phyloP scores from a whole-genome alignment of 2,888 invertebrate genomes.

The Hydriomena furcata region DNA sequence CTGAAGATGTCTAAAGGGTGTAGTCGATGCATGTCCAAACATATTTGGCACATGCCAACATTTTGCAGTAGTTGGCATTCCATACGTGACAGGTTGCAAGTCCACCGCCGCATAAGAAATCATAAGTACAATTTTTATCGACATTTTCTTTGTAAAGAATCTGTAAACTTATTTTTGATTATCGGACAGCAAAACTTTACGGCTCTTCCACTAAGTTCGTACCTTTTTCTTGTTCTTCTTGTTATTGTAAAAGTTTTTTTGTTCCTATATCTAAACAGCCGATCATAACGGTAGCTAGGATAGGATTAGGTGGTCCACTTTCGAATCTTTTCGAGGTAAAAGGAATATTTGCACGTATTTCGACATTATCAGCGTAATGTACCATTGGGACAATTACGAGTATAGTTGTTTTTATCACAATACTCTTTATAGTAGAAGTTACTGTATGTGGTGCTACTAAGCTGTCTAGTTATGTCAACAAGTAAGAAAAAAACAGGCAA shows the following conservation, averaged over 20 bases:
- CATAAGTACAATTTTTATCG: no score
- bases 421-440: slow-evolving; percentile 18
- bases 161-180: slow-evolving; percentile 6
- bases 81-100: no score
- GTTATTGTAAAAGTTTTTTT: slow-evolving; percentile 10
- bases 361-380: slow-evolving; percentile 34
- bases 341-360: slow-evolving; percentile 46
- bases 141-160: background rate
- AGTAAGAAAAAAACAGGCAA: no score
- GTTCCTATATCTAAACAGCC: slow-evolving; percentile 13
- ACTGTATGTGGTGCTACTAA: background rate
- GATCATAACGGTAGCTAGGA: slow-evolving; percentile 30
- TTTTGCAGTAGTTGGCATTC: no score
- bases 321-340: slow-evolving; percentile 36
- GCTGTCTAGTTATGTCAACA: slow-evolving; percentile 6
- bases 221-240: slow-evolving; percentile 4
- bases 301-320: slow-evolving; percentile 35
- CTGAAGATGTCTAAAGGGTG: no score
- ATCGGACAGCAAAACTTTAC: slow-evolving; percentile 1
- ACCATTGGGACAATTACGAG: slow-evolving; percentile 35
- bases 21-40: no score
- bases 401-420: slow-evolving; percentile 25
- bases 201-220: background rate
- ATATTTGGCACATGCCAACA: no score
- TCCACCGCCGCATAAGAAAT: no score